Conservation (phyloP, 2,797 vertebrate genomes). For the Avahi laniger region DNA sequence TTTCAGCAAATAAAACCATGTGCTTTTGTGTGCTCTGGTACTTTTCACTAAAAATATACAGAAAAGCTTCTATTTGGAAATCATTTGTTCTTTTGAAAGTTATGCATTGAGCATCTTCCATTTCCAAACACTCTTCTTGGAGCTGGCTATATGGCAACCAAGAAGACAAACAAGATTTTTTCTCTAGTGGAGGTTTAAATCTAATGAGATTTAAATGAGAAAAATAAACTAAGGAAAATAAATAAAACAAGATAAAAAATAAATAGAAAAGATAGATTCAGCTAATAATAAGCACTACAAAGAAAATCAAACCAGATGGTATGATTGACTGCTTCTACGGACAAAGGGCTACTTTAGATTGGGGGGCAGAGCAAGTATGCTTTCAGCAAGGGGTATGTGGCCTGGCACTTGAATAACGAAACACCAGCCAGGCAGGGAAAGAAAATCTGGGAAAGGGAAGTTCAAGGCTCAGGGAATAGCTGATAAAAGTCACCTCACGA, state of each 20-base stretch:
- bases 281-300: not conserved
- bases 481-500: not conserved
- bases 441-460: not conserved
- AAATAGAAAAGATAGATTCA: not conserved
- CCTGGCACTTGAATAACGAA: not conserved
- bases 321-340: not conserved
- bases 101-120: not conserved
- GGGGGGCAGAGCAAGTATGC: not conserved
- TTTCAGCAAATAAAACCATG: not conserved
- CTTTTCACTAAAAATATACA: not conserved
- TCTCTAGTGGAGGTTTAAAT: not conserved
- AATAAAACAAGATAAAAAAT: not conserved
- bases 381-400: not conserved
- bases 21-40: not conserved
- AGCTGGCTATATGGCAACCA: not conserved
- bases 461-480: not conserved
- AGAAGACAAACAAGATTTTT: not conserved
- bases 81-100: not conserved
- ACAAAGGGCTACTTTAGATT: not conserved
- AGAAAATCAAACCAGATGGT: not conserved
- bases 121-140: not conserved
- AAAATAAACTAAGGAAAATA: not conserved
- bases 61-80: not conserved
- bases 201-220: not conserved
- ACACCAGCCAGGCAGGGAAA: not conserved